Conservation (phyloP, 2,888 invertebrate species). For the Eustalomyia histrio region DNA sequence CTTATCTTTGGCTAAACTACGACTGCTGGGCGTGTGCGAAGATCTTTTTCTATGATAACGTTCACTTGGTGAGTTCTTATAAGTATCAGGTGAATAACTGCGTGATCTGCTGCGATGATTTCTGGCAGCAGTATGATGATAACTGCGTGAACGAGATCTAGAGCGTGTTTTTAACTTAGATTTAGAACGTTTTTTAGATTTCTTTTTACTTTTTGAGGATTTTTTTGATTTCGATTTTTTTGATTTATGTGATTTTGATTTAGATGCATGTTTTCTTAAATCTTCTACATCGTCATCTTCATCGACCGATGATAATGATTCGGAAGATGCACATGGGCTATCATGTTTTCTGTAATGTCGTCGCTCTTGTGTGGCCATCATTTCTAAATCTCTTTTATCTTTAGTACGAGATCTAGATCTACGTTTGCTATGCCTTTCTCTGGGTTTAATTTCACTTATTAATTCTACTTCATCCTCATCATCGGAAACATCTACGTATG, state of each 20-base stretch:
- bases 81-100: conserved; percentile 32
- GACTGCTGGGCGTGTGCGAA: conserved; percentile 39
- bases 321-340: conserved; percentile 41
- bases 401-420: conserved; percentile 42
- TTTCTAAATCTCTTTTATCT: conserved; percentile 10
- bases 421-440: conserved; percentile 15
- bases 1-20: conserved; percentile 42
- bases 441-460: conserved; percentile 37
- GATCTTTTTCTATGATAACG: conserved; percentile 58
- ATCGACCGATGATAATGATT: conserved; percentile 31
- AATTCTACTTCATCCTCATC: conserved; percentile 48
- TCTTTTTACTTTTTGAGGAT: conserved; percentile 72
- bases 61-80: conserved; percentile 20
- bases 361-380: background rate
- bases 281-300: conserved; percentile 5
- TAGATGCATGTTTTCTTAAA: conserved; percentile 26
- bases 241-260: conserved; percentile 57
- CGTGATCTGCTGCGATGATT: conserved; percentile 41
- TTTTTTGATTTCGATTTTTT: conserved; percentile 66
- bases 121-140: conserved; percentile 18
- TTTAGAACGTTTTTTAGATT: conserved; percentile 69
- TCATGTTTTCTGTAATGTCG: conserved; percentile 56
- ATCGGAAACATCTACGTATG: conserved; percentile 47
- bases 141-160: conserved; percentile 52
- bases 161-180: conserved; percentile 48